phyloP scores from a whole-genome alignment of 2,888 invertebrate genomes.

The Augochlorella aurata region DNA sequence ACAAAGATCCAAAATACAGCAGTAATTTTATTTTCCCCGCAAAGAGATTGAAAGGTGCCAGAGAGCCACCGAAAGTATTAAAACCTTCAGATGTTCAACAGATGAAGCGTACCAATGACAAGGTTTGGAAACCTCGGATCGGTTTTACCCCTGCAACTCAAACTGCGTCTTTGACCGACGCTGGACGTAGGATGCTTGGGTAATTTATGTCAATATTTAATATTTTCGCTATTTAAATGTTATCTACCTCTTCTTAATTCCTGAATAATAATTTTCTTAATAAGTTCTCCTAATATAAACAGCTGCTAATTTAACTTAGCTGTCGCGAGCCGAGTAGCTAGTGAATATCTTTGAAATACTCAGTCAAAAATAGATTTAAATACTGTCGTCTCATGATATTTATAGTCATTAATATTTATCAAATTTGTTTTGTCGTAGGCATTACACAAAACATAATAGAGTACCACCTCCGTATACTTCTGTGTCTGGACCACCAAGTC shows the following conservation, averaged over 20 bases:
- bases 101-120: constrained; percentile 82
- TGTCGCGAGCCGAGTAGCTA: not conserved
- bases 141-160: constrained; percentile 88
- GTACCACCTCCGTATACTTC: constrained; percentile 76
- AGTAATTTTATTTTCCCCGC: constrained; percentile 91
- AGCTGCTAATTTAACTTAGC: not conserved
- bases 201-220: constrained; percentile 75
- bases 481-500: constrained; percentile 73
- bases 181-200: constrained; percentile 90
- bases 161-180: constrained; percentile 85
- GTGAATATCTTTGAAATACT: not conserved
- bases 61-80: constrained; percentile 89
- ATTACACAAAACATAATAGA: constrained; percentile 74
- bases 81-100: constrained; percentile 90
- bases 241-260: not conserved
- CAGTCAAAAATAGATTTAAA: not conserved
- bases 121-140: constrained; percentile 88
- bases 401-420: not conserved
- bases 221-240: not conserved
- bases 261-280: too few relatives aligned
- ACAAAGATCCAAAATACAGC: constrained; percentile 90
- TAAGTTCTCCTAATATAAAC: not conserved
- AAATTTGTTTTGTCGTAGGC: constrained; percentile 69
- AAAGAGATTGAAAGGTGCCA: constrained; percentile 85
- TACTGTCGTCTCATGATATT: not conserved